Base-by-base conservation (phyloP, 2,888 invertebrate species). In the Melanargia galathea region DNA sequence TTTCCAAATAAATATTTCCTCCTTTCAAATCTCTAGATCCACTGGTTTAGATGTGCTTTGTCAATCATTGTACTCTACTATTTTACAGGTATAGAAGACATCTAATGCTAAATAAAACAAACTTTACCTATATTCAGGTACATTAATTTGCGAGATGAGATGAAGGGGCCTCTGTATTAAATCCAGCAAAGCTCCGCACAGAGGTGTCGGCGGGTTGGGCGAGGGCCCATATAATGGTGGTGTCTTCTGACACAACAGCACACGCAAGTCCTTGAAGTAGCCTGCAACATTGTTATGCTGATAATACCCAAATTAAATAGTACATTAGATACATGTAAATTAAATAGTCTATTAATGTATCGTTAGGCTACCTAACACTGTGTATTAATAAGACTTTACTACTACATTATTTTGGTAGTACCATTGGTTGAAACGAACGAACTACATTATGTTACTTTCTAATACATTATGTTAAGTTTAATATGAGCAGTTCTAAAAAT, bases 91-190 rank as follows among this genome's bases (percentile, higher is more conserved):
- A n/a, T n/a, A n/a, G n/a, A n/a, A 5, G 13, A 11, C 7, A 48
- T 5, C 2, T 8, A 51, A 16, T 26, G n/a, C 16, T 18, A 30
- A 2, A 45, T 35, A 16, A 49, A 8, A 13, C 18, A 63, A 33
- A 62, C 30, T 87, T 80, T 86, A 92, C 79, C 92, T 87, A 74
- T 92, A 93, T 49, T 92, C 86, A 49, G 86, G 77, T 58, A 86
- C 75, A 64, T 86, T 79, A 16, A 85, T 72, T 68, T 79, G 78
- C 69, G 92, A 83, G 52, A 94, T 90, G 66, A 94, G 87, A 35
- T 92, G 87, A 61, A 98, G 88, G 0, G 98, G 97, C 70, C 95
- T 93, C 73, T 95, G 93, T 63, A 97, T 93, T 75, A 98, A 93
- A 73, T 95, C 94, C 62, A 96, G 86, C 2, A 97, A 88, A 66